Percentiles rank a stretch among this genome's conserved stretches.
phyloP scores from a whole-genome alignment of 1,140 invertebrate species.

The Drosophila mauritiana region DNA sequence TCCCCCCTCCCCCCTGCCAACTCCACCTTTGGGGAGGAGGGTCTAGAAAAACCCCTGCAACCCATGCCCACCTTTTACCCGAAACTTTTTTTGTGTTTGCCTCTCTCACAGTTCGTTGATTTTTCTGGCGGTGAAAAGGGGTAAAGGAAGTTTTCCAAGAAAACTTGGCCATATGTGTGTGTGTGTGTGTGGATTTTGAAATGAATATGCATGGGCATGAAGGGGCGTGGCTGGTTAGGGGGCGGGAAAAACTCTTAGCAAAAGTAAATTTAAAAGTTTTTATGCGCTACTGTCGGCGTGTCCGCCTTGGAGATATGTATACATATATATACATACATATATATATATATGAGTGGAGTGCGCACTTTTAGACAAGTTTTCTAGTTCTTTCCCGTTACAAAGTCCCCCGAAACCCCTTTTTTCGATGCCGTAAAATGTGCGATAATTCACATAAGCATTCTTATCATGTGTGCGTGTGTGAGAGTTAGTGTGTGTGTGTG shows the following conservation, averaged over 20 bases:
- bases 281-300: conserved; percentile 57
- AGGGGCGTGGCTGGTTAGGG: conserved; percentile 18
- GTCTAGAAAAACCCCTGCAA: neutral
- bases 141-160: conserved; percentile 60
- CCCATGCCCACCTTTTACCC: conserved; percentile 28
- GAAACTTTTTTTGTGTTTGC: conserved; percentile 42
- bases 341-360: conserved; percentile 69
- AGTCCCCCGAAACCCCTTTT: conserved; percentile 24
- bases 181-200: conserved; percentile 65
- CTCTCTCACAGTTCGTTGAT: conserved; percentile 39
- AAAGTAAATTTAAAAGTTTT: conserved; percentile 84
- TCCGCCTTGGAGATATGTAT: conserved; percentile 40
- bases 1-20: neutral
- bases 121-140: neutral
- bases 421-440: conserved; percentile 69
- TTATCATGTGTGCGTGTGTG: conserved; percentile 62
- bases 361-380: conserved; percentile 79
- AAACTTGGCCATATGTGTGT: conserved; percentile 52
- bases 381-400: conserved; percentile 61
- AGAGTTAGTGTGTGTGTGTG: conserved; percentile 12
- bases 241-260: conserved; percentile 73
- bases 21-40: neutral
- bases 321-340: conserved; percentile 11
- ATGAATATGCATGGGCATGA: conserved; percentile 70
- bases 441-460: conserved; percentile 81